phyloP scores from a whole-genome alignment of 2,888 invertebrate species.

The Agriopis leucophaearia region DNA sequence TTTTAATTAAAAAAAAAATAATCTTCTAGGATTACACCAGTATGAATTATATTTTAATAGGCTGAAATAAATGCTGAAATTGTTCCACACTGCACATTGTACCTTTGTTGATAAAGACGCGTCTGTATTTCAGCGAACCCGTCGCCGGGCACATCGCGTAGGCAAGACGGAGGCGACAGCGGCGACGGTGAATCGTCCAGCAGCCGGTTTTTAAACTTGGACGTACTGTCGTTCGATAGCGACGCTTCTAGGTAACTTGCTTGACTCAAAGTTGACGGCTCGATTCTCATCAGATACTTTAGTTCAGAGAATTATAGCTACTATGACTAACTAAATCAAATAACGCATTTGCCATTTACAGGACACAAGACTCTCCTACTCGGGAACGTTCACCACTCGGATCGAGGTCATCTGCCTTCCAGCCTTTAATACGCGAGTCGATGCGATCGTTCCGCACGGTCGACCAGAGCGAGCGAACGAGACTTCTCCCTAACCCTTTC shows the following conservation, averaged over 20 bases:
- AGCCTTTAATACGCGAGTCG: constrained; percentile 66
- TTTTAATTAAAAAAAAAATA: too few species aligned
- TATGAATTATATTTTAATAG: too few species aligned
- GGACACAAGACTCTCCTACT: constrained; percentile 60
- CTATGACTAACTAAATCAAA: background rate
- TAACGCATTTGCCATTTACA: constrained; percentile 48
- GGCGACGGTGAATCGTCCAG: constrained; percentile 62
- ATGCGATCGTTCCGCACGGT: constrained; percentile 65
- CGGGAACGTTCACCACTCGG: constrained; percentile 69
- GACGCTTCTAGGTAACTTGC: constrained; percentile 58
- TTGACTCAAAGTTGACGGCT: background rate
- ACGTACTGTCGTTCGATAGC: constrained; percentile 71
- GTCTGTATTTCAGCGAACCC: constrained; percentile 52
- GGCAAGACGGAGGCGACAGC: constrained; percentile 55
- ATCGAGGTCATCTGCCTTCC: constrained; percentile 77
- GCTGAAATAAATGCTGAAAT: too few species aligned
- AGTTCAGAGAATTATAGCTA: too few species aligned
- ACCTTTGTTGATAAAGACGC: background rate
- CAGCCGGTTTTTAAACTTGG: constrained; percentile 71
- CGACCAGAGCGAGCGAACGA: constrained; percentile 66
- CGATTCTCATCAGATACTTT: background rate
- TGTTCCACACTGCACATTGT: background rate
- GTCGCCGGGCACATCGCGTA: constrained; percentile 61
- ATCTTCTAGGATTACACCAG: too few species aligned
- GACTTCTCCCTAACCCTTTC: constrained; percentile 77